phyloP scores from a whole-genome alignment of 1,140 invertebrate genomes.

The Anoplolepis gracilipes region DNA sequence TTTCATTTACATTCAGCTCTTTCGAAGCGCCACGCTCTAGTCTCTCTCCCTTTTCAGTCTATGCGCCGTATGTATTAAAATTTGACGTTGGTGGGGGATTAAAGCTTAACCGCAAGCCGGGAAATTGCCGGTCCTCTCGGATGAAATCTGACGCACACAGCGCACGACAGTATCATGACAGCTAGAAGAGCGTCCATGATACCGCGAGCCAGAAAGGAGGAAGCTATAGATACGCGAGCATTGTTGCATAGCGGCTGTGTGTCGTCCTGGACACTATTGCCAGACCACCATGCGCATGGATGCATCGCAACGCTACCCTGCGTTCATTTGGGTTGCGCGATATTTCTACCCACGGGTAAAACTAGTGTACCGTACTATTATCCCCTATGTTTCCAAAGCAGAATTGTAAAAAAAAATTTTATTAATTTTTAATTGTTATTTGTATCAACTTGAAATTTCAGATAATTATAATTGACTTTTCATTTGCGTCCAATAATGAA shows the following conservation, averaged over 20 bases:
- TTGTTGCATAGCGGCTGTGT: constrained; percentile 49
- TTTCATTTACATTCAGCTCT: constrained; percentile 54
- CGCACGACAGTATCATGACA: constrained; percentile 52
- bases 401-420: not conserved
- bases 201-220: constrained; percentile 30
- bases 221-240: constrained; percentile 23
- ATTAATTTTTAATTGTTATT: too few species aligned
- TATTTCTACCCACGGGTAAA: constrained; percentile 38
- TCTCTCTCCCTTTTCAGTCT: not conserved
- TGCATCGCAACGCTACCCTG: constrained; percentile 29
- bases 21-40: not conserved
- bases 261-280: constrained; percentile 47
- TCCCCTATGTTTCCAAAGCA: not conserved
- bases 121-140: constrained; percentile 45
- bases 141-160: constrained; percentile 44
- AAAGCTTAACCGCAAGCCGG: constrained; percentile 53
- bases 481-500: not conserved
- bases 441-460: too few species aligned
- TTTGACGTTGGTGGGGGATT: constrained; percentile 47
- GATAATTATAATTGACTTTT: not conserved
- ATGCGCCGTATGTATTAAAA: constrained; percentile 32
- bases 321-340: constrained; percentile 39
- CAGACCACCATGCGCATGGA: constrained; percentile 24
- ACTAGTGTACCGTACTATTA: not conserved
- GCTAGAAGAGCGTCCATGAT: constrained; percentile 47